Conservation (phyloP, 2,797 vertebrate genomes). For the Allobates femoralis region DNA sequence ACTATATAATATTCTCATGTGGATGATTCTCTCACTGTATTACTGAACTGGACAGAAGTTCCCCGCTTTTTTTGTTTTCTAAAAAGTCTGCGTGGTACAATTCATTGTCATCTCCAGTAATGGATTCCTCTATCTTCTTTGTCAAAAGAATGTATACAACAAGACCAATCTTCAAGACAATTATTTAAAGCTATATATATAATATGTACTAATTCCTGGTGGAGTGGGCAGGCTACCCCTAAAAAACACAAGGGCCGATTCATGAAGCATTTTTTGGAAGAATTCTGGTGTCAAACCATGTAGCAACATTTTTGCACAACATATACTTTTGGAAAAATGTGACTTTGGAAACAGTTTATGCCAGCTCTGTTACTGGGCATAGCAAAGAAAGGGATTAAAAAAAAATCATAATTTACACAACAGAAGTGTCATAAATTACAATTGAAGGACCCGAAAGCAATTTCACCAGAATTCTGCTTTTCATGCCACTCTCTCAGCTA, state of each 20-base stretch:
- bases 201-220: not conserved
- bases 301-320: too few species aligned
- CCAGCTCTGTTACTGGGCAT: too few species aligned
- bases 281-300: too few species aligned
- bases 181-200: not conserved
- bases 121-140: not conserved
- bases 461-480: too few species aligned
- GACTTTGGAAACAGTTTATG: too few species aligned
- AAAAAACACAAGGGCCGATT: not conserved
- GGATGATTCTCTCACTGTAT: not conserved
- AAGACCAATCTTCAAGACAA: not conserved
- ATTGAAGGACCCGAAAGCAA: too few species aligned
- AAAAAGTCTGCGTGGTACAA: constrained; percentile 1
- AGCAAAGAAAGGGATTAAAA: too few species aligned
- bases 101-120: not conserved
- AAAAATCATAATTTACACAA: too few species aligned
- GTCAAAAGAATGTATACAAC: not conserved
- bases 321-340: too few species aligned
- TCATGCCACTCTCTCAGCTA: too few species aligned
- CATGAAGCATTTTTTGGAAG: too few species aligned
- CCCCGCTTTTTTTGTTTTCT: not conserved
- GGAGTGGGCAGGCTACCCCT: not conserved
- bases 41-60: not conserved
- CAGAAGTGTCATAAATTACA: too few species aligned
- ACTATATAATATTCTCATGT: not conserved